Evolutionary conservation across 2,113 vertebrate species (phyloP).

Genomic region (Melospiza georgiana): DNA sequence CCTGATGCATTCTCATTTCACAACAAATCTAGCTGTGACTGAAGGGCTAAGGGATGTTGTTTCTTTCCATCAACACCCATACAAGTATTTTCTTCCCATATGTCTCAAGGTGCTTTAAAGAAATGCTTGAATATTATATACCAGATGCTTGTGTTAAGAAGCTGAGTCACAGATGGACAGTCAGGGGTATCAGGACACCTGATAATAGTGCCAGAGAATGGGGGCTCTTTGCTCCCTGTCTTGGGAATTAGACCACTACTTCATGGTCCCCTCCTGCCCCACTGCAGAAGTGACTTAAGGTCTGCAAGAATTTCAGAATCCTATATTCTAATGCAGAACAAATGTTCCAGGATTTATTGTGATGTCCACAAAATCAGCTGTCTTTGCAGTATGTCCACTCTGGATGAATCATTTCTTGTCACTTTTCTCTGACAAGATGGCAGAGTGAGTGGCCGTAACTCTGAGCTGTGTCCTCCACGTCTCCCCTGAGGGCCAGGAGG

Average conservation of each 20-base stretch:
- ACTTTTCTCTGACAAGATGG: background rate
- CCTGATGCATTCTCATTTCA: background rate
- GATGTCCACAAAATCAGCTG: constrained; percentile 35
- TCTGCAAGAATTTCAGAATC: background rate
- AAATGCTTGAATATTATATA: background rate
- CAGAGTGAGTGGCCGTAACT: background rate
- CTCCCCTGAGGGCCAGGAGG: background rate
- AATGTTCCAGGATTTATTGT: constrained; percentile 47
- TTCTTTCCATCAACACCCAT: background rate
- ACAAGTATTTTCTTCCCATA: background rate
- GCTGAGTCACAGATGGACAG: background rate
- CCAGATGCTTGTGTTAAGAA: background rate
- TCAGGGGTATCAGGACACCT: background rate
- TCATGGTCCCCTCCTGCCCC: background rate
- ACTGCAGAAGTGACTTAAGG: background rate
- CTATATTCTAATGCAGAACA: background rate
- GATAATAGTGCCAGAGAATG: background rate
- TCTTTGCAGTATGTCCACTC: background rate
- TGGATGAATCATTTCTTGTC: constrained; percentile 31
- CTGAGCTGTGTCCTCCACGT: background rate
- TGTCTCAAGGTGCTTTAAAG: background rate
- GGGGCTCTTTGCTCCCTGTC: background rate
- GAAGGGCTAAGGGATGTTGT: background rate
- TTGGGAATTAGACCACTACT: background rate
- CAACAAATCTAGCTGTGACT: background rate